These are phyloP conservation scores for Thomomys bottae DNA, from an alignment of 2,113 vertebrate genomes.

Conservation along the genomic window DNA sequence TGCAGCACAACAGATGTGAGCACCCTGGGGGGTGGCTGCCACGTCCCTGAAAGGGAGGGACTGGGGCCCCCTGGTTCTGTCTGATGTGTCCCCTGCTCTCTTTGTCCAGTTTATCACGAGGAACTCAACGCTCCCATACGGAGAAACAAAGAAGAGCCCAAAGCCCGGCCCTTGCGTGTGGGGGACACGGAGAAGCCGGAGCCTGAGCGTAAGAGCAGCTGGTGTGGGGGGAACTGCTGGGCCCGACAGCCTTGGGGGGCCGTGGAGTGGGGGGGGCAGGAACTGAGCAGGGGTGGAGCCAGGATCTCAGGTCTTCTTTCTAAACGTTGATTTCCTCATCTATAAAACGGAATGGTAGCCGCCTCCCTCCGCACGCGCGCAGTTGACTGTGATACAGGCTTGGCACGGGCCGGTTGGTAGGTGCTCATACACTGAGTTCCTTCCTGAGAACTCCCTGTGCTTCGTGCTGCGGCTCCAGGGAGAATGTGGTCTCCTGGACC, in stretches of 20 bases:
- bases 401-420: not conserved
- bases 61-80: fast-evolving
- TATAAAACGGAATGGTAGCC: not conserved
- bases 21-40: not conserved
- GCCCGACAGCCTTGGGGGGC: not conserved
- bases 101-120: conserved; percentile 93
- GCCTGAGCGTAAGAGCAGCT: conserved; percentile 90
- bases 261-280: not conserved
- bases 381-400: too few relatives aligned
- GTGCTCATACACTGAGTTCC: not conserved
- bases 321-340: not conserved
- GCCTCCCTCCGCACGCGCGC: not conserved
- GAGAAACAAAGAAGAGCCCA: conserved; percentile 96
- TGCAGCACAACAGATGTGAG: conserved; percentile 99
- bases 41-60: fast-evolving
- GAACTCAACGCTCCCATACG: conserved; percentile 94
- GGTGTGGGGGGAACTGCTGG: too few relatives aligned
- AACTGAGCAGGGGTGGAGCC: not conserved
- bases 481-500: not conserved
- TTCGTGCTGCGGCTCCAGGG: not conserved
- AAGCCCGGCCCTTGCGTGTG: conserved; percentile 94
- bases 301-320: not conserved
- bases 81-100: not conserved
- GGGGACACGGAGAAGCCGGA: conserved; percentile 97
- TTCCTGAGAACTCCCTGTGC: fast-evolving